Percentiles rank a stretch among this genome's conserved stretches.
These are phyloP conservation scores for Gnatocerus cornutus DNA, from an alignment of 2,888 invertebrate species.

Conservation along the genomic window DNA sequence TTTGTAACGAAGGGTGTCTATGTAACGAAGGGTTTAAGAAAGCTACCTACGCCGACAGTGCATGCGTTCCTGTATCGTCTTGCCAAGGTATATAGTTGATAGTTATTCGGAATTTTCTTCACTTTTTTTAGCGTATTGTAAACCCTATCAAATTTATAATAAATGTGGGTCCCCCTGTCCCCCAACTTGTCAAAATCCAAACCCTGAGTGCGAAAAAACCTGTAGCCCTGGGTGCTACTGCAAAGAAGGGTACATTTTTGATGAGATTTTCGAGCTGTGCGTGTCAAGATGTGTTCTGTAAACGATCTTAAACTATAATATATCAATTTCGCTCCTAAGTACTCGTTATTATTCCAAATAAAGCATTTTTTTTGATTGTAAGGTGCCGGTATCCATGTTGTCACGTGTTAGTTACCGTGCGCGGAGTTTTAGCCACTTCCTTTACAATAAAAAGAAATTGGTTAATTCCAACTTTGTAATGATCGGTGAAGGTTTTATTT, in stretches of 20 bases:
- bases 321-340: too few relatives aligned
- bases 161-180: slow-evolving; percentile 15
- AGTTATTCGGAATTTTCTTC: not conserved
- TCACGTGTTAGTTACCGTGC: too few relatives aligned
- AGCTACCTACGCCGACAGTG: not conserved
- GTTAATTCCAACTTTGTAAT: too few relatives aligned
- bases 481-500: too few relatives aligned
- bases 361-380: too few relatives aligned
- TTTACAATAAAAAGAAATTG: too few relatives aligned
- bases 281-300: slow-evolving; percentile 2
- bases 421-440: too few relatives aligned
- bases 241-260: slow-evolving; percentile 14
- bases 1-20: slow-evolving; percentile 12
- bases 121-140: slow-evolving; percentile 12
- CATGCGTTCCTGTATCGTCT: not conserved
- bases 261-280: slow-evolving; percentile 3
- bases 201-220: not conserved
- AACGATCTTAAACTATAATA: too few relatives aligned
- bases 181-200: slow-evolving; percentile 3
- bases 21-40: slow-evolving; percentile 15
- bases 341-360: too few relatives aligned
- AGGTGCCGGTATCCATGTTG: too few relatives aligned
- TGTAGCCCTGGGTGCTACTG: slow-evolving; percentile 1
- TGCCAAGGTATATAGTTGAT: not conserved
- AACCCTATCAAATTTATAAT: not conserved